Percentiles rank a stretch among this genome's conserved stretches.
Evolutionary conservation across 2,888 invertebrate genomes (phyloP).

Genomic region (Neoaliturus tenellus): DNA sequence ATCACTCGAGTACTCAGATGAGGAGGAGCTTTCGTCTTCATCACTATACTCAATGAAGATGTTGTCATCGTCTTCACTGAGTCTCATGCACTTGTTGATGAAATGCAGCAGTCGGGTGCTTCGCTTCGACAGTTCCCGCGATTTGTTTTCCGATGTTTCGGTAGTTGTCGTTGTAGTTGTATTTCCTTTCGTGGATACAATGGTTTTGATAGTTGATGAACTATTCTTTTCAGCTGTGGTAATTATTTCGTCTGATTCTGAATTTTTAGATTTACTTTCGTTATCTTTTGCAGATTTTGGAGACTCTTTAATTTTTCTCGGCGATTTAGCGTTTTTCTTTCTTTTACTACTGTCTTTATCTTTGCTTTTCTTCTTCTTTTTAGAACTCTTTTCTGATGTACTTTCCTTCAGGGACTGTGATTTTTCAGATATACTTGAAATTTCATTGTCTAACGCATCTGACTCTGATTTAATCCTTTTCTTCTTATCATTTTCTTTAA

Average conservation of each 20-base stretch:
- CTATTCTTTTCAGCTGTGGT: neutral
- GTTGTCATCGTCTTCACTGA: conserved; percentile 38
- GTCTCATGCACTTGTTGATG: conserved; percentile 42
- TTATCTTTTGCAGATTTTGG: neutral
- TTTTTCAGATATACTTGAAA: neutral
- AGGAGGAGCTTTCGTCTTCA: conserved; percentile 24
- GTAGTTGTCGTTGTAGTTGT: neutral
- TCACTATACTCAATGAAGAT: conserved; percentile 33
- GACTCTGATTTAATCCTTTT: conserved; percentile 36
- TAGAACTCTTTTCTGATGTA: neutral
- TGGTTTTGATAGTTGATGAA: neutral
- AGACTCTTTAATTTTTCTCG: conserved; percentile 4
- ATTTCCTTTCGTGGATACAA: neutral
- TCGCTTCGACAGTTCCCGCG: neutral
- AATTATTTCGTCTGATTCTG: neutral
- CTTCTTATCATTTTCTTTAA: conserved; percentile 60
- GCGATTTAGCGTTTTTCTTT: conserved; percentile 5
- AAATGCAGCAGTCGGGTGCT: conserved; percentile 23
- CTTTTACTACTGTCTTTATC: conserved; percentile 15
- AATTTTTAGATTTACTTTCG: neutral
- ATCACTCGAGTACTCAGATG: neutral
- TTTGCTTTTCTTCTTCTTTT: conserved; percentile 40
- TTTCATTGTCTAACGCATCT: conserved; percentile 38
- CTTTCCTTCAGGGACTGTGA: conserved; percentile 27
- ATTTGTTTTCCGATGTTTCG: neutral